These are phyloP conservation scores for Stigmatopora nigra DNA, from an alignment of 2,113 vertebrate species.

Conservation along the genomic window DNA sequence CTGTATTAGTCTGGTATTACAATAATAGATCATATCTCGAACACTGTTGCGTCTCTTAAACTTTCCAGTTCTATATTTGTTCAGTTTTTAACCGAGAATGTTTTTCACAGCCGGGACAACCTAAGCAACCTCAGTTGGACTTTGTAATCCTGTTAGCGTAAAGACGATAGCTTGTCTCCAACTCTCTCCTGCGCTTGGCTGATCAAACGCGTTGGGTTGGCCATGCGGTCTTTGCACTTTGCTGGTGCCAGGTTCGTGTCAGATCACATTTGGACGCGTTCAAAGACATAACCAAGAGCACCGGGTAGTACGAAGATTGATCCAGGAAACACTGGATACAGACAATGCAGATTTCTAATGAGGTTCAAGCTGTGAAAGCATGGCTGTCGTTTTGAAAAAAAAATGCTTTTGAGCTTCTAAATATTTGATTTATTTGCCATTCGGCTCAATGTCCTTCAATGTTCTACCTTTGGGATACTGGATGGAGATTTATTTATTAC, in stretches of 20 bases:
- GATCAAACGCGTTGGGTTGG: conserved; percentile 54
- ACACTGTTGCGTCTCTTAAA: conserved; percentile 27
- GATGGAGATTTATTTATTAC: not conserved
- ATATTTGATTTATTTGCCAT: not conserved
- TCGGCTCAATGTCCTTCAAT: not conserved
- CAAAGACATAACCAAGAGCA: not conserved
- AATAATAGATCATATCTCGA: conserved; percentile 14
- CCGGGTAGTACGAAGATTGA: not conserved
- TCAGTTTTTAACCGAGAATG: conserved; percentile 2
- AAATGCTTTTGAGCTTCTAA: not conserved
- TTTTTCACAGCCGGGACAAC: conserved; percentile 10
- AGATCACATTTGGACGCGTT: conserved; percentile 3
- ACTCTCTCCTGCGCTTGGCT: conserved; percentile 37
- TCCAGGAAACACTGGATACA: not conserved
- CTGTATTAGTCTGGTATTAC: conserved; percentile 30
- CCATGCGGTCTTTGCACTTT: conserved; percentile 55
- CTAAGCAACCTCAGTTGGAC: conserved; percentile 19
- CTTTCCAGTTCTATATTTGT: conserved; percentile 11
- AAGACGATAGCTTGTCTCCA: conserved; percentile 39
- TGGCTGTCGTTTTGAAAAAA: not conserved
- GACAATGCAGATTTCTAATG: not conserved
- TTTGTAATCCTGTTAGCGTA: conserved; percentile 52
- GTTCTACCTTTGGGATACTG: not conserved
- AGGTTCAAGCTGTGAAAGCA: not conserved
- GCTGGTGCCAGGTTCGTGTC: conserved; percentile 40